Base-by-base conservation (phyloP, 2,797 vertebrate species). In the Sorex maritimensis region DNA sequence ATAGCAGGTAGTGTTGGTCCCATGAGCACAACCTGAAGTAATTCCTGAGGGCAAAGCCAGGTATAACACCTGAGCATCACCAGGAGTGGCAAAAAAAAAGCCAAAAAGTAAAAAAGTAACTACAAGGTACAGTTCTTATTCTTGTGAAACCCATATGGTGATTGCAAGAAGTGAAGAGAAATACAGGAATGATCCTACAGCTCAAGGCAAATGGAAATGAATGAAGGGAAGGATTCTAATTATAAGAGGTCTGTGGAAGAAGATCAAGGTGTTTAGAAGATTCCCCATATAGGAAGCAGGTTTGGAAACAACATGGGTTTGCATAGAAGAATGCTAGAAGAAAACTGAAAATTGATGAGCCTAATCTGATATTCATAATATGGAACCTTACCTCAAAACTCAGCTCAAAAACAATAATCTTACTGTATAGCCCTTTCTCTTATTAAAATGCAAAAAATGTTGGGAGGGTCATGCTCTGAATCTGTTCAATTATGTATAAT, bases 271-370 rank as follows among this genome's bases (percentile, higher is more conserved):
- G 75, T 55, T 87, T 34, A 88, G 75, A 84, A 86, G 67, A 44
- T 75, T 82, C 19, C 21, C 74, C 24, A 5, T 44, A 44, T 7
- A 44, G 41, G 28, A 94, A 30, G 23, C 24, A 83, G 65, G 52
- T 14, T 67, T 90, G 67, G 84, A 91, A 92, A 92, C 44, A 52
- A n/a, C 9, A 2, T 73, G 13, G 19, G 11, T 84, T 93, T 26
- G 19, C 55, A 82, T 23, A 92, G 78, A 85, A 81, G 41, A 86
- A 68, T n/a, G 15, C 26, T 68, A 23, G 19, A 86, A 78, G 38
- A 26, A 21, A 91, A 80, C 58, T 44, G 41, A 44, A 44, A 44
- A 44, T 44, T 44, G 41, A 44, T 44, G 34, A 34, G 34, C 34
- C 34, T 34, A 34, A 58, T 52, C 17, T 84, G 41, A 14, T 28